Conservation (phyloP, 2,113 vertebrate species). For the Piprites chloris region DNA sequence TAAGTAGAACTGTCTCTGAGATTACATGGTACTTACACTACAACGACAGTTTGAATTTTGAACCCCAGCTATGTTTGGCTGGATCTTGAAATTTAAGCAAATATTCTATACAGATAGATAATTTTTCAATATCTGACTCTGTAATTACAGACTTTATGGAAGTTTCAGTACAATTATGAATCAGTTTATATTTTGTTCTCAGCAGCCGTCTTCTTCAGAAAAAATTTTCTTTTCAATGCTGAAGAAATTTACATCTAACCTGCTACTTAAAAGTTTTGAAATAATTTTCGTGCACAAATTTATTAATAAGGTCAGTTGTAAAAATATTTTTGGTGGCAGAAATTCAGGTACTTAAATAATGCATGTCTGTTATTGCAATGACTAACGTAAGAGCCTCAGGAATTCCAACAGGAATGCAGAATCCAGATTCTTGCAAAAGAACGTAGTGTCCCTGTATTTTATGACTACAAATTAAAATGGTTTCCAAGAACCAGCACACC, state of each 20-base stretch:
- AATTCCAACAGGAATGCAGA: background rate
- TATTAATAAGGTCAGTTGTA: background rate
- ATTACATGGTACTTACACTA: background rate
- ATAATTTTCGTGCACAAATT: background rate
- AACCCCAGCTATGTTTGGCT: background rate
- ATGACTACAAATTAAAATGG: background rate
- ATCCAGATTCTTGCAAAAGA: background rate
- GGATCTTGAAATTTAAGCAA: background rate
- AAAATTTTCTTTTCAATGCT: background rate
- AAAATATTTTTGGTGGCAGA: background rate
- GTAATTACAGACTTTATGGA: slow-evolving; percentile 22
- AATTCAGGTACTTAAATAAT: background rate
- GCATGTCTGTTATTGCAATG: background rate
- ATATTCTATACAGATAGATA: background rate
- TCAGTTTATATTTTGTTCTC: background rate
- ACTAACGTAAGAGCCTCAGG: background rate
- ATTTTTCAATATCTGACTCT: slow-evolving; percentile 26
- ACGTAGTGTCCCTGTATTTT: background rate
- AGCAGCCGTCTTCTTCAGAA: background rate
- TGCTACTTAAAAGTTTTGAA: background rate
- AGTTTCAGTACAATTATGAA: background rate
- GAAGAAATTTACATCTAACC: background rate
- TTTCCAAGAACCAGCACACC: background rate
- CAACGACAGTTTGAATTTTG: slow-evolving; percentile 7
- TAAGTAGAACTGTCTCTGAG: background rate